Base-by-base conservation (phyloP, 92 coral and sea anemone genomes). In the Virgularia gustaviana region DNA sequence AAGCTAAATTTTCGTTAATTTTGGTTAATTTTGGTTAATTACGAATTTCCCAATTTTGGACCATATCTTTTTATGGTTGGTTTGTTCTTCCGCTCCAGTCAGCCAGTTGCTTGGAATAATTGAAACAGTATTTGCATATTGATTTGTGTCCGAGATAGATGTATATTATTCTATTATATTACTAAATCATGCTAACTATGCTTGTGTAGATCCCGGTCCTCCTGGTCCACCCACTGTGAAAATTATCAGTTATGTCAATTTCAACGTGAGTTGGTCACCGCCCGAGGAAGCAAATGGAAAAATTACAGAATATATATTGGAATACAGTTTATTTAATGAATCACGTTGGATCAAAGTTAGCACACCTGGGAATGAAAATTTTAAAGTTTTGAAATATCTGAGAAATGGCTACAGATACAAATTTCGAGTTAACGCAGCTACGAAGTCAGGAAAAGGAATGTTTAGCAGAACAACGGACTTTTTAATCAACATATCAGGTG, bases 381-480 rank as follows among this genome's bases (percentile, higher is more conserved):
- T 7, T n/a, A 45, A 76, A 30, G 88, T 85, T 33, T 76, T 89
- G 41, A 78, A 68, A 20, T 79, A 83, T 2, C 61, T 89, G 13
- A 68, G 72, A 49, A 78, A 83, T 0, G 72, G 65, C 49, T 52
- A 80, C 28, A 18, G 44, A 16, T 89, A 89, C 44, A 76, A 56
- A 9, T 78, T 89, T 15, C 60, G 30, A 20, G 85, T 88, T 23
- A 73, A 78, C 44, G 89, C 89, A 2, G 65, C 66, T 52, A 84
- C 87, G 20, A 25, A 43, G 3, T 49, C 63, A 37, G 89, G 89
- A 1, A 55, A 59, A 0, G 94, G 94, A 33, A 39, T 44, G 10
- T 41, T 29, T 16, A 79, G 79, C 39, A 37, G 30, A 0, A 45
- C 6, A 8, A 2, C 22, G 12, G 12, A 12, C n/a, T 57, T 57